Percentiles rank a stretch among this genome's conserved stretches.
Conservation (phyloP, 2,797 vertebrate species). For the Schizothorax lantsangensis region DNA sequence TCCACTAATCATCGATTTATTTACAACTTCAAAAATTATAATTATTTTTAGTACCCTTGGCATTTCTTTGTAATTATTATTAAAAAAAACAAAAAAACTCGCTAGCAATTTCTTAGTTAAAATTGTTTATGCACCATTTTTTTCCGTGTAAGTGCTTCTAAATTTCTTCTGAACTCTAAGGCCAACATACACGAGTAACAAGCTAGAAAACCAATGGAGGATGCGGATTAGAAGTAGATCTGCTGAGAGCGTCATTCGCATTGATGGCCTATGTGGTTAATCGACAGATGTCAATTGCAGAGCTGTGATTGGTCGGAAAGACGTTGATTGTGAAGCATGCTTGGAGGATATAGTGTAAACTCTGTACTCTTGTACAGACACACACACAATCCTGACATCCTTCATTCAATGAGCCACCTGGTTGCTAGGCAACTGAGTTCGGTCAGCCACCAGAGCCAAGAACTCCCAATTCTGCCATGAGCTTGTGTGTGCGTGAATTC, state of each 20-base stretch:
- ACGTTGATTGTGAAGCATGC: neutral
- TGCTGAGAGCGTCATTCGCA: slow-evolving; percentile 11
- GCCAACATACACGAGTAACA: neutral
- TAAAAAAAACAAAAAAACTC: too few species aligned
- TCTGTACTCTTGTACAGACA: slow-evolving; percentile 4
- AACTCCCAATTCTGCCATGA: slow-evolving; percentile 14
- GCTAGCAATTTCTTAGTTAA: neutral
- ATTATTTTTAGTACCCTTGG: too few species aligned
- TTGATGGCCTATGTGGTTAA: neutral
- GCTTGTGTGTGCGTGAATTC: slow-evolving; percentile 11
- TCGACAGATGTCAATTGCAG: neutral
- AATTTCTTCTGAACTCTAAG: neutral
- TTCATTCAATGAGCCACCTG: slow-evolving; percentile 58
- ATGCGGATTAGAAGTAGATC: slow-evolving; percentile 21
- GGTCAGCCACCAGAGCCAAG: slow-evolving; percentile 37
- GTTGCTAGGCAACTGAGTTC: slow-evolving; percentile 60
- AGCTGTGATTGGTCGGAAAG: slow-evolving; percentile 3
- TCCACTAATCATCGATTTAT: neutral
- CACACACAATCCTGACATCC: slow-evolving; percentile 41
- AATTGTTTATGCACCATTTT: neutral
- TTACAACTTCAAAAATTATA: neutral
- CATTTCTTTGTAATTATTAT: too few species aligned
- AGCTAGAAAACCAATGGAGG: neutral
- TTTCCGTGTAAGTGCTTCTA: neutral
- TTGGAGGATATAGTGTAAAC: neutral